phyloP scores from a whole-genome alignment of 2,797 vertebrate genomes.

The Manis pentadactyla region DNA sequence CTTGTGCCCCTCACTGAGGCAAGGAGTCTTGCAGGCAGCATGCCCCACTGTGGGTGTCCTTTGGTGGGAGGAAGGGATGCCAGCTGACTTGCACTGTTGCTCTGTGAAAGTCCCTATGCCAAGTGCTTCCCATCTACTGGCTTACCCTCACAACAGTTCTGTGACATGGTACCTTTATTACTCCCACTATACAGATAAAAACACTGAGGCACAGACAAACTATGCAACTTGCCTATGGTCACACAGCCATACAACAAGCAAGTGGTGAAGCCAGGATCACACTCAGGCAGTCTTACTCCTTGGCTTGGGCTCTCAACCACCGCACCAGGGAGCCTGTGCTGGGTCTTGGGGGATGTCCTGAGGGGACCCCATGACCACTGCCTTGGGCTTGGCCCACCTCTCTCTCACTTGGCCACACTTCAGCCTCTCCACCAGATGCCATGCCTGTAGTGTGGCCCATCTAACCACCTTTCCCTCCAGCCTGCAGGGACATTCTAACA shows the following conservation, averaged over 20 bases:
- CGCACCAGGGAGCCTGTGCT: background rate
- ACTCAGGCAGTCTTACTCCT: background rate
- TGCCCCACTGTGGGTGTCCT: background rate
- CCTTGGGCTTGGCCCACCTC: background rate
- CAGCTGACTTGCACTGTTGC: accelerated
- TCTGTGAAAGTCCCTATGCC: background rate
- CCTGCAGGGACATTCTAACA: background rate
- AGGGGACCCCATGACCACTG: background rate
- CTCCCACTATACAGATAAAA: background rate
- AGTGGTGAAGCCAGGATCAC: background rate
- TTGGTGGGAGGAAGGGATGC: background rate
- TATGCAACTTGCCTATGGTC: background rate
- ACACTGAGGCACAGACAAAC: background rate
- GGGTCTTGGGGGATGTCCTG: background rate
- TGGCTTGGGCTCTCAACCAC: background rate
- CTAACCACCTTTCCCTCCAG: background rate
- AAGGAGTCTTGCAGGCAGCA: background rate
- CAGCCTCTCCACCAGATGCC: background rate
- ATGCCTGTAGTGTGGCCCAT: background rate
- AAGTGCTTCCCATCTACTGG: background rate
- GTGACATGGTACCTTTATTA: background rate
- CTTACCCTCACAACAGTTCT: background rate
- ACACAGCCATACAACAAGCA: background rate
- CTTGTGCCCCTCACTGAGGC: background rate
- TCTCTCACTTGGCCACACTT: background rate